Base-by-base conservation (phyloP, 2,888 invertebrate species). In the Cybosia mesomella region DNA sequence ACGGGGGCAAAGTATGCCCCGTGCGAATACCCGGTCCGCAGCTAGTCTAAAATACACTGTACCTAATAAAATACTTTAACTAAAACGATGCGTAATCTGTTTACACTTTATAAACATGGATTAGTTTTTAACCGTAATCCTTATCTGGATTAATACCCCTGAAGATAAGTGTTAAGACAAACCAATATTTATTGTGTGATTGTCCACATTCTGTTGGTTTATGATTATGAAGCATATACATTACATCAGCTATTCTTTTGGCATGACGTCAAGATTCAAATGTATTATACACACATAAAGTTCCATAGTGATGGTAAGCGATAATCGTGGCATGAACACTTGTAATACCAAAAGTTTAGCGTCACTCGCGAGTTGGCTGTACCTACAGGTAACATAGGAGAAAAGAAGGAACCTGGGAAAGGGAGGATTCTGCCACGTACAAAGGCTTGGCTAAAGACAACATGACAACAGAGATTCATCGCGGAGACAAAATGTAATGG, bases 71-170 rank as follows among this genome's bases (percentile, higher is more conserved):
- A 49, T 49, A 18, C n/a, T 9, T 49, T 49, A 49, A 49, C 49
- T n/a, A n/a, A 8, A 49, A 2, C 49, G 49, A 49, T 49, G 49
- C 49, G n/a, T 2, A 59, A 59, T 39, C 39, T 39, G 13, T 59
- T 59, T 18, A 39, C 39, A 34, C 21, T 59, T 53, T 32, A 57
- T 59, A 53, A 60, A 36, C 59, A 34, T 53, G 36, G 59, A 34
- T 66, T 61, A 57, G 18, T 53, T 54, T 66, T 55, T 61, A n/a
- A 32, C 43, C 10, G 34, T 62, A 53, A 58, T 61, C 61, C 32
- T 65, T 62, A 69, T 70, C 59, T 49, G 53, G 58, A 32, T 66
- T 66, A 69, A 62, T 58, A 55, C 58, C 55, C 24, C 28, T 43
- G 39, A 36, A 55, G 66, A 58, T 69, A 69, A 60, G 32, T 34